A percentile compares a stretch with the other conserved stretches of the same genome.
phyloP scores from a whole-genome alignment of 2,888 invertebrate species.

The Euplexia lucipara region DNA sequence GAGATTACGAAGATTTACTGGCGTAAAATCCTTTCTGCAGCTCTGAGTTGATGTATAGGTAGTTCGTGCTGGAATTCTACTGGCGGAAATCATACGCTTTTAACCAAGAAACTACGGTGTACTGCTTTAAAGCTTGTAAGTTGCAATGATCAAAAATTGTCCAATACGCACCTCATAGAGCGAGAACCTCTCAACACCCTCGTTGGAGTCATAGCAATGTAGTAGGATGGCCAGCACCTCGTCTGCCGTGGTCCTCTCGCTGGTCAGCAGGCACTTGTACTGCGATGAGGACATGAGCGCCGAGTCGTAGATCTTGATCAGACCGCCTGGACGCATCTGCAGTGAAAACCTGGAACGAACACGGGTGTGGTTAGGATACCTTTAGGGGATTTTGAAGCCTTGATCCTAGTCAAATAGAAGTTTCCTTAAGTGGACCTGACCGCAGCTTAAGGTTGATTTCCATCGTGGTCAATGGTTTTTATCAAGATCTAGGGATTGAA shows the following conservation, averaged over 20 bases:
- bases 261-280: constrained; percentile 97
- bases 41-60: too few species aligned
- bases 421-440: too few species aligned
- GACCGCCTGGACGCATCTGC: constrained; percentile 96
- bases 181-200: constrained; percentile 96
- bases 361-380: neutral
- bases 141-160: too few species aligned
- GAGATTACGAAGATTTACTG: too few species aligned
- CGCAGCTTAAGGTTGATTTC: too few species aligned
- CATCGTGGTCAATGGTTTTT: too few species aligned
- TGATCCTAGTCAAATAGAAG: neutral
- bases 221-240: constrained; percentile 96
- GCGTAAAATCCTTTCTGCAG: too few species aligned
- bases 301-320: constrained; percentile 98
- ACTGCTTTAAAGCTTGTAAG: too few species aligned
- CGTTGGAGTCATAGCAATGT: constrained; percentile 96
- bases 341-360: constrained; percentile 93
- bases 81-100: too few species aligned
- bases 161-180: constrained; percentile 93
- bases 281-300: constrained; percentile 97
- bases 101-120: too few species aligned
- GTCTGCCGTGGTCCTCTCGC: constrained; percentile 97
- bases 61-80: too few species aligned
- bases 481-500: too few species aligned
- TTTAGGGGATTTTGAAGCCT: neutral